A percentile compares a stretch with the other conserved stretches of the same genome.
Conservation (phyloP, 2,888 invertebrate genomes). For the Dolichomitus sp. region DNA sequence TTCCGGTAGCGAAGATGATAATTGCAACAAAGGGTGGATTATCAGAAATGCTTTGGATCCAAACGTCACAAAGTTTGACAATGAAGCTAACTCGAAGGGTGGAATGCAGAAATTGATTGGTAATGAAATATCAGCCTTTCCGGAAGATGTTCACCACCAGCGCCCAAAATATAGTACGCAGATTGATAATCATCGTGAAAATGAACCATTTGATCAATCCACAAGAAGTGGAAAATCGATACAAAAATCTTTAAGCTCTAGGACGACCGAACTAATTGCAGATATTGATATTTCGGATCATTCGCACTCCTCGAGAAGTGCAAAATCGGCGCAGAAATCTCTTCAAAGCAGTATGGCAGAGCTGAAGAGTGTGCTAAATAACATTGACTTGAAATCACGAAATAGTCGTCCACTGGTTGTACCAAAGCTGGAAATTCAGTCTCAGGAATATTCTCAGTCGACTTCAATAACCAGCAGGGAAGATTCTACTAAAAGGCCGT, state of each 20-base stretch:
- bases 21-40: slow-evolving; percentile 5
- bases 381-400: background rate
- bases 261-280: background rate
- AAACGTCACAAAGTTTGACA: background rate
- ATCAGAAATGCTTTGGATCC: background rate
- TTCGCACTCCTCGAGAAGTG: slow-evolving; percentile 2
- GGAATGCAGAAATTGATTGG: background rate
- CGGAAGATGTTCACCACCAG: background rate
- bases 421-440: slow-evolving; percentile 59
- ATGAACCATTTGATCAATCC: slow-evolving; percentile 8
- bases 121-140: background rate
- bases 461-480: slow-evolving; percentile 62
- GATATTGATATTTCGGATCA: slow-evolving; percentile 3
- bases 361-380: slow-evolving; percentile 12
- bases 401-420: slow-evolving; percentile 10
- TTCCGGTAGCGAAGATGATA: slow-evolving; percentile 72
- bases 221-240: slow-evolving; percentile 9
- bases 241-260: background rate
- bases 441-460: slow-evolving; percentile 70
- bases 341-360: slow-evolving; percentile 6
- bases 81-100: background rate
- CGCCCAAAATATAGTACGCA: background rate
- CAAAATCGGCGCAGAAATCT: slow-evolving; percentile 4
- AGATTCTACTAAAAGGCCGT: slow-evolving; percentile 41
- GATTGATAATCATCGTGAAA: background rate